A percentile compares a stretch with the other conserved stretches of the same genome.
Conservation (phyloP, 1,140 invertebrate genomes). For the Metaphire vulgaris region DNA sequence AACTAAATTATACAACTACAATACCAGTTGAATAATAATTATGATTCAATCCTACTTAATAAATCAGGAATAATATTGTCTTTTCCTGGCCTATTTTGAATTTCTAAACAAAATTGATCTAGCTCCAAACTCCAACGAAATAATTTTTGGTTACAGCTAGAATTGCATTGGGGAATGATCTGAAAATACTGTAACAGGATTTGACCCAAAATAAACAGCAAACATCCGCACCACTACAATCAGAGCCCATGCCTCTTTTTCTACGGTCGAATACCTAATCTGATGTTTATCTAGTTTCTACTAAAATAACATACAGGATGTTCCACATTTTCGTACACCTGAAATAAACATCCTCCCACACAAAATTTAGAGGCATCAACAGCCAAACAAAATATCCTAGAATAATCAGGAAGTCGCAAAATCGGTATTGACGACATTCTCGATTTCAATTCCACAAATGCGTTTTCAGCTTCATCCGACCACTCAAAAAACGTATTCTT, state of each 20-base stretch:
- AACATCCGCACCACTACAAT: not conserved
- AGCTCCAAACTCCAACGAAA: not conserved
- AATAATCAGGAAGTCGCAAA: not conserved
- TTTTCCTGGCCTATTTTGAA: not conserved
- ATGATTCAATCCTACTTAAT: no score
- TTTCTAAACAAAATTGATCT: not conserved
- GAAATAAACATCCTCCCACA: not conserved
- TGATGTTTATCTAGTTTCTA: not conserved
- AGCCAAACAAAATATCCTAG: not conserved
- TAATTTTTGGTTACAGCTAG: not conserved
- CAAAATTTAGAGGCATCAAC: not conserved
- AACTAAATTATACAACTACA: no score
- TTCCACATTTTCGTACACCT: not conserved
- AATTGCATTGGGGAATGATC: not conserved
- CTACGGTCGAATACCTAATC: not conserved
- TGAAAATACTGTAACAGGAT: not conserved
- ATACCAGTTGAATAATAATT: no score
- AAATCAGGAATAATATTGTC: not conserved
- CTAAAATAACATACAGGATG: not conserved
- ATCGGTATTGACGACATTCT: not conserved
- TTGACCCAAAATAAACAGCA: not conserved
- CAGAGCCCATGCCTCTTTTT: not conserved
- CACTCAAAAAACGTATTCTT: not conserved
- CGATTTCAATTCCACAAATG: not conserved
- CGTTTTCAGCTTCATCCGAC: not conserved